Percentiles rank a stretch among this genome's conserved stretches.
phyloP scores from a whole-genome alignment of 2,113 vertebrate genomes.

The Austrofundulus limnaeus region DNA sequence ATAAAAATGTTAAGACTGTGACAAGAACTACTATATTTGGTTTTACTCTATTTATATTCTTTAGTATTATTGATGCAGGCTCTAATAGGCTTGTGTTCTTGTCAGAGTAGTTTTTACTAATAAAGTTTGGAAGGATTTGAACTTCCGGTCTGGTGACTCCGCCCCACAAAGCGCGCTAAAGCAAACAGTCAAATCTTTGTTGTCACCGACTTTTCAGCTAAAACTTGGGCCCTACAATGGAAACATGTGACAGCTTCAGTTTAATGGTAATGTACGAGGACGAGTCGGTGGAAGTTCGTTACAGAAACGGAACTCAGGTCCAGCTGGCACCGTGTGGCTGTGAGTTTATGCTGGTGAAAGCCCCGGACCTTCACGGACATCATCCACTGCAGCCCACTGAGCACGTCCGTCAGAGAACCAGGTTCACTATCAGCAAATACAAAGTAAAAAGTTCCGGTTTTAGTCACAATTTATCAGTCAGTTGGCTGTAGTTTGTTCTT shows the following conservation, averaged over 20 bases:
- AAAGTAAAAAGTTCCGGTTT: slow-evolving; percentile 65
- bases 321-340: slow-evolving; percentile 86
- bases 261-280: slow-evolving; percentile 84
- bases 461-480: too few species aligned
- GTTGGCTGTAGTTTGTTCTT: too few species aligned
- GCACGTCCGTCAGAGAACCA: slow-evolving; percentile 81
- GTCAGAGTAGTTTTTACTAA: background rate
- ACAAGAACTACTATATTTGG: too few species aligned
- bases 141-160: background rate
- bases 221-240: slow-evolving; percentile 11
- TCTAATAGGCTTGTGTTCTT: background rate
- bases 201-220: slow-evolving; percentile 7
- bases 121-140: background rate
- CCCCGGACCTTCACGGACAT: slow-evolving; percentile 61
- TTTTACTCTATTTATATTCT: too few species aligned
- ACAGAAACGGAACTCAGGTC: slow-evolving; percentile 74
- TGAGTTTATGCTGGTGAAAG: slow-evolving; percentile 82
- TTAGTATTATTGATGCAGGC: too few species aligned
- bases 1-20: too few species aligned
- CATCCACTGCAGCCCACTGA: slow-evolving; percentile 76
- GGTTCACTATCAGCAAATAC: slow-evolving; percentile 83
- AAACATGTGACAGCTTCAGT: slow-evolving; percentile 27
- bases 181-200: slow-evolving; percentile 10
- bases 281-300: slow-evolving; percentile 82
- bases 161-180: background rate